These are phyloP conservation scores for Cotesia congregata DNA, from an alignment of 2,888 invertebrate species.

Conservation along the genomic window DNA sequence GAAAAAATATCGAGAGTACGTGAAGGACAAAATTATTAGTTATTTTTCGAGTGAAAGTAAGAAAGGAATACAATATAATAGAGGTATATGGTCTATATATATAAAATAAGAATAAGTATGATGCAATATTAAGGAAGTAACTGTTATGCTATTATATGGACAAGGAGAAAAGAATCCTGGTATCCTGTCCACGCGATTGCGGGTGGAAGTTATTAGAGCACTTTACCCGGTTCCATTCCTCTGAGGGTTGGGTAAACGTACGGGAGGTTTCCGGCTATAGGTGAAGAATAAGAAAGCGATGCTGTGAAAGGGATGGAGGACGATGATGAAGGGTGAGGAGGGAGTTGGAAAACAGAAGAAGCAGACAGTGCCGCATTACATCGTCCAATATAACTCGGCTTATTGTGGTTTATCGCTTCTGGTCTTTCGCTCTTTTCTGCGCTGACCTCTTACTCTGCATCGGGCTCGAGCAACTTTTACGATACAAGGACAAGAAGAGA, in stretches of 20 bases:
- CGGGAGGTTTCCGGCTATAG: constrained; percentile 11
- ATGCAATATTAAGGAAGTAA: not conserved
- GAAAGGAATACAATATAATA: constrained; percentile 7
- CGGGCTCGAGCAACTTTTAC: not conserved
- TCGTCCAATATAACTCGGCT: constrained; percentile 62
- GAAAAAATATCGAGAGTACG: constrained; percentile 18
- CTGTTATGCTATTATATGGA: not conserved
- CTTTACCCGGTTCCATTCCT: constrained; percentile 59
- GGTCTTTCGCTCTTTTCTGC: constrained; percentile 53
- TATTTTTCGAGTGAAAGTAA: constrained; percentile 9
- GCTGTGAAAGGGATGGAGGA: constrained; percentile 32
- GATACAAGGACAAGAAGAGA: not conserved
- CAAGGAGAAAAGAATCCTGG: constrained; percentile 12
- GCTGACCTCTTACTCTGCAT: not conserved
- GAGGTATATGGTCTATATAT: constrained; percentile 36
- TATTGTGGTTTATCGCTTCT: constrained; percentile 62
- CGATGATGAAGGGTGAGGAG: constrained; percentile 45
- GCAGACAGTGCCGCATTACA: constrained; percentile 59
- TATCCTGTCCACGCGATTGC: constrained; percentile 24
- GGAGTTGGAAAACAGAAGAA: constrained; percentile 50
- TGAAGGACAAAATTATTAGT: not conserved
- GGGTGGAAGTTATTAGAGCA: constrained; percentile 62
- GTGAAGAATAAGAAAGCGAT: constrained; percentile 9
- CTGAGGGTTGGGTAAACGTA: constrained; percentile 49
- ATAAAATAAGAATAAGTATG: constrained; percentile 33